phyloP scores from a whole-genome alignment of 23 tunicate species.

The Trididemnum nubilum region DNA sequence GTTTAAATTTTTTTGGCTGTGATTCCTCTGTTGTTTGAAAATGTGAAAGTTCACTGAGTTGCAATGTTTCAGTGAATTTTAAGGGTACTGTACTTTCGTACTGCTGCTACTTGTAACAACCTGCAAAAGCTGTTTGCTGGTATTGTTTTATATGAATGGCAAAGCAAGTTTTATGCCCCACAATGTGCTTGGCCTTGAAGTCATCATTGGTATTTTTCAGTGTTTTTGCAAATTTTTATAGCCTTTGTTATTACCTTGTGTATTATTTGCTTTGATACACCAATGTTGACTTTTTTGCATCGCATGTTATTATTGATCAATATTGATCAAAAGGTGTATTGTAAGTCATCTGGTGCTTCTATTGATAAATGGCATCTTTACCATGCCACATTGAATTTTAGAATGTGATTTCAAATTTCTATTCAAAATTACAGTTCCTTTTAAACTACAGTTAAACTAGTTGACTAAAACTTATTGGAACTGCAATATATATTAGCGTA shows the following conservation, averaged over 20 bases:
- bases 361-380: not conserved
- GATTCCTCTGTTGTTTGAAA: too few relatives aligned
- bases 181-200: constrained; percentile 36
- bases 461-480: too few relatives aligned
- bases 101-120: constrained; percentile 10
- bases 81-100: too few relatives aligned
- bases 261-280: constrained; percentile 10
- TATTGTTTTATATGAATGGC: constrained; percentile 11
- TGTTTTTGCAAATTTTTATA: constrained; percentile 30
- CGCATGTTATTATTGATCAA: not conserved
- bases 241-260: constrained; percentile 6
- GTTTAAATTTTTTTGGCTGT: too few relatives aligned
- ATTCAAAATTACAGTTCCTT: too few relatives aligned
- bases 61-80: too few relatives aligned
- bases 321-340: constrained; percentile 1
- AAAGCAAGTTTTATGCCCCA: not conserved
- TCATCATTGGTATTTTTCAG: constrained; percentile 37
- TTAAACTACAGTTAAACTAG: too few relatives aligned
- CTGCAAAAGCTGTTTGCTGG: not conserved
- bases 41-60: too few relatives aligned
- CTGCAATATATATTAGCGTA: too few relatives aligned
- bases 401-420: too few relatives aligned
- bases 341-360: not conserved
- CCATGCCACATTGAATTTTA: too few relatives aligned
- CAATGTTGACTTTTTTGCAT: constrained; percentile 34